phyloP scores from a whole-genome alignment of 2,113 vertebrate genomes.

The Chelonoidis abingdonii region DNA sequence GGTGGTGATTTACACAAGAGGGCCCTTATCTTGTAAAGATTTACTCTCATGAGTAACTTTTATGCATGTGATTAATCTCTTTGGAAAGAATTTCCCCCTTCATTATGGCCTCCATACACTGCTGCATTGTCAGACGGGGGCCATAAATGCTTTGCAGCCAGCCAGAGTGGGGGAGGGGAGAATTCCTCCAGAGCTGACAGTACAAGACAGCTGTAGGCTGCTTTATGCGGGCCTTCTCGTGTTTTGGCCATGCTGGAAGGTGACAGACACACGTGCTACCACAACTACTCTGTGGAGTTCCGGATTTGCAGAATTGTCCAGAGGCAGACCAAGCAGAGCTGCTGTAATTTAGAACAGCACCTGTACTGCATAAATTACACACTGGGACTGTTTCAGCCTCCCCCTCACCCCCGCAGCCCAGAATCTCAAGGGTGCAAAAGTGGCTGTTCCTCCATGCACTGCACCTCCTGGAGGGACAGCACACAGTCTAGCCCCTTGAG shows the following conservation, averaged over 20 bases:
- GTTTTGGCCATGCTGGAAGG: background rate
- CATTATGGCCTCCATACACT: accelerated
- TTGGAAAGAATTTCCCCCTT: accelerated
- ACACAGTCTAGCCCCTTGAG: background rate
- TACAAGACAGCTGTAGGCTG: background rate
- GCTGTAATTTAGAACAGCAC: background rate
- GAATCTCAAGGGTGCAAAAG: background rate
- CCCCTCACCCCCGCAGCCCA: background rate
- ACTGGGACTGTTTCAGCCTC: accelerated
- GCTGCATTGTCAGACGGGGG: accelerated
- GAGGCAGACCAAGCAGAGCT: accelerated
- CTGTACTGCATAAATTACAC: background rate
- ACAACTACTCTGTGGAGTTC: background rate
- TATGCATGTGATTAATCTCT: background rate
- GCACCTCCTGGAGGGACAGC: background rate
- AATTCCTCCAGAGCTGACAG: accelerated
- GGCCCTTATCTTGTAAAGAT: background rate
- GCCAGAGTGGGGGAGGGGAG: accelerated
- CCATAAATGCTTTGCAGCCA: background rate
- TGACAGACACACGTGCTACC: accelerated
- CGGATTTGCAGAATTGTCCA: background rate
- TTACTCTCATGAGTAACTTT: background rate
- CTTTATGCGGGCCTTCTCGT: background rate
- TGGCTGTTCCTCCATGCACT: background rate
- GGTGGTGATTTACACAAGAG: background rate